Evolutionary conservation across 2,113 vertebrate genomes (phyloP).

Genomic region (Cathartes aura): DNA sequence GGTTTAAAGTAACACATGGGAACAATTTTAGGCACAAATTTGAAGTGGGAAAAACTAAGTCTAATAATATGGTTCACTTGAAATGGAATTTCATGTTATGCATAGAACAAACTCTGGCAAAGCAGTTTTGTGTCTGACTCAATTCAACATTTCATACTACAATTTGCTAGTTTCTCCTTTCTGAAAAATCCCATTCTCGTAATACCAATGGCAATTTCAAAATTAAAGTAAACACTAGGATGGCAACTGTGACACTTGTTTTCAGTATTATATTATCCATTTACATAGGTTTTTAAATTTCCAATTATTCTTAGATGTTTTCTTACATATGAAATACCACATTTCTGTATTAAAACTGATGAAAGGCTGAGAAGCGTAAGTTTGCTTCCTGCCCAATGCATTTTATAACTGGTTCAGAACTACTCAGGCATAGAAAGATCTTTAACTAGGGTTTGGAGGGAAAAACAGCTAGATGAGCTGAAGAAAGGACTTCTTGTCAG

Average conservation of each 20-base stretch:
- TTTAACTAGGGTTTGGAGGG: neutral
- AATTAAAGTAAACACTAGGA: neutral
- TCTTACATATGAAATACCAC: neutral
- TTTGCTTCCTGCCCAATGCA: neutral
- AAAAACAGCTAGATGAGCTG: neutral
- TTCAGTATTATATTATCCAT: neutral
- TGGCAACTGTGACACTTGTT: neutral
- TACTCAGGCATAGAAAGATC: neutral
- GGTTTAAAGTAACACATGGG: neutral
- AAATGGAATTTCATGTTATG: neutral
- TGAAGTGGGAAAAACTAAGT: neutral
- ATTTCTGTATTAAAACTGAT: neutral
- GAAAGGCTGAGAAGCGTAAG: neutral
- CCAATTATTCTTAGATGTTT: neutral
- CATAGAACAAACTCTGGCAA: neutral
- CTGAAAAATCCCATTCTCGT: neutral
- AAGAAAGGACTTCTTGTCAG: neutral
- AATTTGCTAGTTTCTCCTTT: neutral
- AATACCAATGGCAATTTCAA: neutral
- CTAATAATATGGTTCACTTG: neutral
- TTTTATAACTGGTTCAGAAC: conserved; percentile 37
- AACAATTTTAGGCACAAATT: neutral
- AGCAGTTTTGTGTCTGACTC: neutral
- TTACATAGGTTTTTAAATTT: neutral
- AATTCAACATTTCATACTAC: neutral